Percentiles rank a stretch among this genome's conserved stretches.
These are phyloP conservation scores for Thaleichthys pacificus DNA, from an alignment of 2,797 vertebrate genomes.

Conservation along the genomic window DNA sequence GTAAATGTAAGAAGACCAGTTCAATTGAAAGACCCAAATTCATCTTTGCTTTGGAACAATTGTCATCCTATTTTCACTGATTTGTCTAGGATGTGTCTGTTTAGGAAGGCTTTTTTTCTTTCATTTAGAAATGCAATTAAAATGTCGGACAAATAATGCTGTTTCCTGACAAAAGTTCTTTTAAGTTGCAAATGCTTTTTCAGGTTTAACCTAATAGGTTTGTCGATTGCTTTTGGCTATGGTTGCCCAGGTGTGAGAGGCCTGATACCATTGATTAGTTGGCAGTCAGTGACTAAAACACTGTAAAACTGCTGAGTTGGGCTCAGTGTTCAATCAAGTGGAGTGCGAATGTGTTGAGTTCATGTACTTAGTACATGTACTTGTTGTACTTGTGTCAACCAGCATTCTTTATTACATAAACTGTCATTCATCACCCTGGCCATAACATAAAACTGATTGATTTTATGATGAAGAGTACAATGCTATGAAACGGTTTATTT, in stretches of 20 bases:
- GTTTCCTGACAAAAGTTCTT: no score
- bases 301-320: constrained; percentile 25
- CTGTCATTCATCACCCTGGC: background rate
- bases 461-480: background rate
- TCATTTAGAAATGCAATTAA: no score
- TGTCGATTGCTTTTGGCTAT: background rate
- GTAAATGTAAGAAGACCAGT: no score
- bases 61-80: no score
- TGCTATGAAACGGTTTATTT: background rate
- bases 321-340: constrained; percentile 15
- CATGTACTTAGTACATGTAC: background rate
- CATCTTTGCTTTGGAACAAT: no score
- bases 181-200: no score
- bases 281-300: constrained; percentile 25
- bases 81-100: no score
- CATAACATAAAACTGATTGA: background rate
- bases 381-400: no score
- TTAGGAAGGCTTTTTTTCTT: no score
- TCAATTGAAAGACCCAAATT: no score
- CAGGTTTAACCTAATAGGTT: background rate
- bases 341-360: background rate
- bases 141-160: no score
- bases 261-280: constrained; percentile 28
- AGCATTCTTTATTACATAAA: background rate
- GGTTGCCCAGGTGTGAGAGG: constrained; percentile 14